Evolutionary conservation across 2,113 vertebrate genomes (phyloP).

Genomic region (Tenrec ecaudatus): DNA sequence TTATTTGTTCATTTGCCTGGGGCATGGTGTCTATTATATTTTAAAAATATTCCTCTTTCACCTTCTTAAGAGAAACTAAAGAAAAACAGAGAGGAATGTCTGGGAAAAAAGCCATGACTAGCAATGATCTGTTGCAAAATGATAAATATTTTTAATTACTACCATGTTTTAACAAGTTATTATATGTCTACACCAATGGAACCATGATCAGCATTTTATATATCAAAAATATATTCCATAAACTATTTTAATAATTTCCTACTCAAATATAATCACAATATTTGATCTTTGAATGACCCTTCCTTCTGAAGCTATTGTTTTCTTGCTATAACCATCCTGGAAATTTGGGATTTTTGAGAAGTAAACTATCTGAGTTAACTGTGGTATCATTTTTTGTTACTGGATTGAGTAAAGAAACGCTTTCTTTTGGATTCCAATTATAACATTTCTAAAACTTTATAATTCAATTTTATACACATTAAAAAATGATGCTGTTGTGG

Average conservation of each 20-base stretch:
- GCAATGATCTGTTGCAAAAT: slow-evolving; percentile 31
- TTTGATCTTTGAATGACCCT: neutral
- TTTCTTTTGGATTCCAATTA: slow-evolving; percentile 72
- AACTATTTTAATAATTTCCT: slow-evolving; percentile 43
- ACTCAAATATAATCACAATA: neutral
- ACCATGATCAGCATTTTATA: neutral
- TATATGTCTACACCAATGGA: neutral
- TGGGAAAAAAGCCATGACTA: slow-evolving; percentile 30
- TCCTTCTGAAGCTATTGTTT: slow-evolving; percentile 31
- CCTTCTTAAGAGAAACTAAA: slow-evolving; percentile 22
- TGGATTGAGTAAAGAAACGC: slow-evolving; percentile 59
- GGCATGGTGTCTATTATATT: slow-evolving; percentile 6
- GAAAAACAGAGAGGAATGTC: slow-evolving; percentile 6
- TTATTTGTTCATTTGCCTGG: neutral
- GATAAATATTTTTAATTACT: slow-evolving; percentile 38
- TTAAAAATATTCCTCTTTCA: slow-evolving; percentile 12
- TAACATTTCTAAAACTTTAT: slow-evolving; percentile 77
- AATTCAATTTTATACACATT: slow-evolving; percentile 63
- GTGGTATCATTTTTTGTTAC: slow-evolving; percentile 68
- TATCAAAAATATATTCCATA: slow-evolving; percentile 17
- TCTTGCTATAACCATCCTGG: neutral
- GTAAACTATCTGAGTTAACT: slow-evolving; percentile 20
- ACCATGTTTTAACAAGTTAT: slow-evolving; percentile 30
- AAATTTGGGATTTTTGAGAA: slow-evolving; percentile 30
- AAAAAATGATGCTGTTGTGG: slow-evolving; percentile 59